Evolutionary conservation across 2,888 invertebrate species (phyloP), one percentile per base, ranked within the genome.

Genomic region (Elegia similella): DNA sequence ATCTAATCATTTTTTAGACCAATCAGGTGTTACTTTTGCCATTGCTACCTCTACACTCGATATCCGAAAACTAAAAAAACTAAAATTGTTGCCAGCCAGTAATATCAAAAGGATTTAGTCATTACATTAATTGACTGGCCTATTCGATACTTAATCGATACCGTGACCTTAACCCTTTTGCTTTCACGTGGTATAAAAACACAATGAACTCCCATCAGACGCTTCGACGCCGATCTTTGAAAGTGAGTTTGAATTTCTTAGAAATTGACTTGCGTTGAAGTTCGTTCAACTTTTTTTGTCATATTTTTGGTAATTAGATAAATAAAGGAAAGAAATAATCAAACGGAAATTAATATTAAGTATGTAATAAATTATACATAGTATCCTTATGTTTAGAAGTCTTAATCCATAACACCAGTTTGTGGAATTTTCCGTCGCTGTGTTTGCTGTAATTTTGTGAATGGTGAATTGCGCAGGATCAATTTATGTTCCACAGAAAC

Each of bases 181-280:
- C 34, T 50, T 50, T 50, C 50, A 50, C 50, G 17, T 34, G 32
- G 50, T 16, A 38, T 46, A 17, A 30, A 50, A 50, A 50, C 32
- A 50, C 50, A 50, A 50, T 46, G 46, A 46, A 44, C 16, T n/a
- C 29, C 47, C 16, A 50, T 34, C 50, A 50, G 50, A 50, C 50
- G 16, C 10, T 16, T 10, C 17, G 50, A 50, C 50, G 50, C 50
- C 50, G 15, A 7, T 43, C 30, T 50, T 57, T 46, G 68, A 66
- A 68, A 68, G 66, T 66, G 66, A 63, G 59, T 63, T 61, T 48
- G 43, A 44, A 55, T 54, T 67, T 64, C 65, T 54, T 38, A 58
- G 65, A 65, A 67, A 38, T 17, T 17, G 50, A 34, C 34, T 17
- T 34, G 6, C 12, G 12, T 16, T 34, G 16, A 12, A n/a, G n/a